Conservation (phyloP, 2,113 vertebrate genomes). For the Stigmatopora argus region DNA sequence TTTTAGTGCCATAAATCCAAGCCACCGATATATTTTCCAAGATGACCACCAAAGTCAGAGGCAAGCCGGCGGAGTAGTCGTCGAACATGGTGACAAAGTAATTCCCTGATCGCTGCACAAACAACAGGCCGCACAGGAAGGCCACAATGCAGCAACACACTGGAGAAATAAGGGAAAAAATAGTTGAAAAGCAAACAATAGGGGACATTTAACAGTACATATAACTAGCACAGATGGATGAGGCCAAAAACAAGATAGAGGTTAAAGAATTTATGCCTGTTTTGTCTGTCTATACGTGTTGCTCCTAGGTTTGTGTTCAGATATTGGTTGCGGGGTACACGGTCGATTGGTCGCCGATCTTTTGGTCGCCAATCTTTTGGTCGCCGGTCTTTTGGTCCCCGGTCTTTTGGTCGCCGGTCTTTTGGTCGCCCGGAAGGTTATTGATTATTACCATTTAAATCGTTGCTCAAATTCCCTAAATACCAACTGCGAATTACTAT, state of each 20-base stretch:
- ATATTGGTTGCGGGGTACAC: no score
- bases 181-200: not conserved
- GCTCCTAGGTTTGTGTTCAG: no score
- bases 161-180: slow-evolving; percentile 42
- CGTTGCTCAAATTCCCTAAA: no score
- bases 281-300: no score
- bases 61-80: slow-evolving; percentile 93
- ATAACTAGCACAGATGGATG: not conserved
- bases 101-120: slow-evolving; percentile 96
- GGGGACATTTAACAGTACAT: not conserved
- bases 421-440: no score
- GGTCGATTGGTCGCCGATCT: no score
- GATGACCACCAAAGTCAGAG: slow-evolving; percentile 92
- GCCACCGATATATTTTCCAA: slow-evolving; percentile 94
- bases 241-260: not conserved
- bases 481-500: no score
- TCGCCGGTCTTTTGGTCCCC: no score
- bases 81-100: slow-evolving; percentile 99
- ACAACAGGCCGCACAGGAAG: slow-evolving; percentile 89
- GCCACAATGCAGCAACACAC: slow-evolving; percentile 89
- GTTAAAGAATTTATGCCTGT: no score
- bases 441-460: no score
- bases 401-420: no score
- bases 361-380: no score
- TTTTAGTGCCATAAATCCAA: slow-evolving; percentile 96